These are phyloP conservation scores for Trichopria drosophilae DNA, from an alignment of 2,888 invertebrate species.

Conservation along the genomic window DNA sequence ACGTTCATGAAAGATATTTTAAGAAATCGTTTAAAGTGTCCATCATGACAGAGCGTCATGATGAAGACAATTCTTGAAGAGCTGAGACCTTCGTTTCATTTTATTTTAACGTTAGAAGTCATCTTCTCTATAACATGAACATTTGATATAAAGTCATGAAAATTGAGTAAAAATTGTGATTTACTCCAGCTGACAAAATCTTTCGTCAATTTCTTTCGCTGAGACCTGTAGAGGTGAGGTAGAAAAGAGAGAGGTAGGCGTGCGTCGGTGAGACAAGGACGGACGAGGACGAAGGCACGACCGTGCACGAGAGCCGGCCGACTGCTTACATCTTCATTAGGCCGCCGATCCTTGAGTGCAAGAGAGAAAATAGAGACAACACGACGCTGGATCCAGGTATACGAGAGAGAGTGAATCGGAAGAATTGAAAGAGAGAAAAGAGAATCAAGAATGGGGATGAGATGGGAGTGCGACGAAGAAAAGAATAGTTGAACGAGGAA, in stretches of 20 bases:
- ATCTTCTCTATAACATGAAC: too few relatives aligned
- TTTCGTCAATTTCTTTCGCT: too few relatives aligned
- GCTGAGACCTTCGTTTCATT: too few relatives aligned
- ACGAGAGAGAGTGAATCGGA: constrained; percentile 15
- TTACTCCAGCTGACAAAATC: too few relatives aligned
- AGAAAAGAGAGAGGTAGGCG: constrained; percentile 26
- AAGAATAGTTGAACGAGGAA: constrained; percentile 22
- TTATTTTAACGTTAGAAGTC: too few relatives aligned
- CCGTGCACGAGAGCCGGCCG: constrained; percentile 47
- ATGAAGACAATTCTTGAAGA: too few relatives aligned
- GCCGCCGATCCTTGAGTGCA: constrained; percentile 47
- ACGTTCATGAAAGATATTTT: too few relatives aligned
- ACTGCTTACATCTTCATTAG: constrained; percentile 60
- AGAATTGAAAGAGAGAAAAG: constrained; percentile 26
- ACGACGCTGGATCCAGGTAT: constrained; percentile 11
- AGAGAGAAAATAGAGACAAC: constrained; percentile 29
- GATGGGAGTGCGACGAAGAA: constrained; percentile 14
- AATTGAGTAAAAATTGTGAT: too few relatives aligned
- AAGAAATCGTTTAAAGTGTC: too few relatives aligned
- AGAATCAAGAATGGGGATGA: constrained; percentile 20
- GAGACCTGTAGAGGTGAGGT: constrained; percentile 9
- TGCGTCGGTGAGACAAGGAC: constrained; percentile 32
- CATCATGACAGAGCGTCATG: too few relatives aligned
- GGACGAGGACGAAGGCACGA: constrained; percentile 43
- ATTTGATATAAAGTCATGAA: too few relatives aligned